Base-by-base conservation (phyloP, 2,113 vertebrate species). In the Syngnathus scovelli region DNA sequence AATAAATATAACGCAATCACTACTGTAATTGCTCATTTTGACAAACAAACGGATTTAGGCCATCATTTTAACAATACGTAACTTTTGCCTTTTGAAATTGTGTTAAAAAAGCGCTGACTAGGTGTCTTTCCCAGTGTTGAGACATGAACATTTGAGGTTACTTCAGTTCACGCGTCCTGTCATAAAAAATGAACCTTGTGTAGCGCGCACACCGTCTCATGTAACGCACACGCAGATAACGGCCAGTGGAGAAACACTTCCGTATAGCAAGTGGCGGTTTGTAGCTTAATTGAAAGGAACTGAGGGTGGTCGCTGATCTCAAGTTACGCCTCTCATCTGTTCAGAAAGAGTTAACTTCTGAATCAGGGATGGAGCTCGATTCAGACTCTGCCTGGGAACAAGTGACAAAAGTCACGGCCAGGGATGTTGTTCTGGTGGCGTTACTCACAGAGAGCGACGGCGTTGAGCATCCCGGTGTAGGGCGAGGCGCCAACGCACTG, bases 391-490 rank as follows among this genome's bases (percentile, higher is more conserved):
- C 19, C 51, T 21, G 21, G 49, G 2, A 19, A 52, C 49, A 7
- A 52, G n/a, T 9, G n/a, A 52, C 11, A 4, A 43, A 12, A 33
- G 27, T 33, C 27, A 33, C 10, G 12, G 12, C 41, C 3, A 11
- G 12, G 41, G 12, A 43, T 12, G 10, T 11, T 8, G 41, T 41
- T 43, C 10, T 10, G n/a, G 5, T 13, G 60, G 38, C 10, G 39
- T 15, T 23, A 95, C 96, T 95, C 86, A 99, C 96, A 98, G 70
- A 98, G 88, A 18, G 90, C 93, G 43, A 96, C 92, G 1, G 94
- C 94, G 9, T 98, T 98, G 74, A 99, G 94, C 92, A 98, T 93
- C 81, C 96, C 96, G 0, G 94, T 97, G 86, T 98, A 96, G 0
- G 96, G 94, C 0, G 87, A 87, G 15, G 94, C 93, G 0, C 91